phyloP scores from a whole-genome alignment of 2,113 vertebrate species.

The Hucho hucho region DNA sequence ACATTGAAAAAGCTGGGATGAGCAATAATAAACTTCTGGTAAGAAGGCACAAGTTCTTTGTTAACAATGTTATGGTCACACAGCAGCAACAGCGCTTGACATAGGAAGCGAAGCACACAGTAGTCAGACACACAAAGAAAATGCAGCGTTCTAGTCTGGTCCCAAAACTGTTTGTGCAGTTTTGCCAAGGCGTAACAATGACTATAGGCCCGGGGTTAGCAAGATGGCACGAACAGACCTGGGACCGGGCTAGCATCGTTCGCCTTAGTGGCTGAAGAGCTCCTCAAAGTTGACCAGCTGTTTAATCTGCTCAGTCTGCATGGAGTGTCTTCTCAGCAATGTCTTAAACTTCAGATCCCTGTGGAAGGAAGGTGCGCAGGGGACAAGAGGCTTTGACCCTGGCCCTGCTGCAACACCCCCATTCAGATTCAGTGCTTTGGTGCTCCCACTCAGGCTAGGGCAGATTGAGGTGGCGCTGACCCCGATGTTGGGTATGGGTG shows the following conservation, averaged over 20 bases:
- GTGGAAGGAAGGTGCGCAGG: slow-evolving; percentile 74
- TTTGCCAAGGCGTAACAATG: neutral
- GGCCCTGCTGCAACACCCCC: slow-evolving; percentile 20
- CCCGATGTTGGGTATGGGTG: slow-evolving; percentile 73
- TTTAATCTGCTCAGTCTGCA: slow-evolving; percentile 88
- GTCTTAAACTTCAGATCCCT: slow-evolving; percentile 75
- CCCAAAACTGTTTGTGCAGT: neutral
- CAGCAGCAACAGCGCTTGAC: neutral
- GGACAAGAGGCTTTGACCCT: slow-evolving; percentile 72
- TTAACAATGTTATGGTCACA: neutral
- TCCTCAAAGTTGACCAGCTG: slow-evolving; percentile 79
- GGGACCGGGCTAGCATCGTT: too few relatives aligned
- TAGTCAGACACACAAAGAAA: neutral
- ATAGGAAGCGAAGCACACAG: neutral
- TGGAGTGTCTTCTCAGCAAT: slow-evolving; percentile 83
- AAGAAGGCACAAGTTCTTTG: neutral
- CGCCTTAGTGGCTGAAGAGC: slow-evolving; percentile 56
- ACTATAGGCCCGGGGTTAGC: neutral
- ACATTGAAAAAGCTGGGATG: too few relatives aligned
- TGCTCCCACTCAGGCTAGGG: slow-evolving; percentile 42
- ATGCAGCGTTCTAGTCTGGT: neutral
- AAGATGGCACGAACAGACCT: neutral
- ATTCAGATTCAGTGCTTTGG: slow-evolving; percentile 42
- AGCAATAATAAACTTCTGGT: too few relatives aligned
- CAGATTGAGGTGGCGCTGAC: slow-evolving; percentile 50